A percentile compares a stretch with the other conserved stretches of the same genome.
Conservation (phyloP, 2,888 invertebrate species). For the Melanostoma scalare region DNA sequence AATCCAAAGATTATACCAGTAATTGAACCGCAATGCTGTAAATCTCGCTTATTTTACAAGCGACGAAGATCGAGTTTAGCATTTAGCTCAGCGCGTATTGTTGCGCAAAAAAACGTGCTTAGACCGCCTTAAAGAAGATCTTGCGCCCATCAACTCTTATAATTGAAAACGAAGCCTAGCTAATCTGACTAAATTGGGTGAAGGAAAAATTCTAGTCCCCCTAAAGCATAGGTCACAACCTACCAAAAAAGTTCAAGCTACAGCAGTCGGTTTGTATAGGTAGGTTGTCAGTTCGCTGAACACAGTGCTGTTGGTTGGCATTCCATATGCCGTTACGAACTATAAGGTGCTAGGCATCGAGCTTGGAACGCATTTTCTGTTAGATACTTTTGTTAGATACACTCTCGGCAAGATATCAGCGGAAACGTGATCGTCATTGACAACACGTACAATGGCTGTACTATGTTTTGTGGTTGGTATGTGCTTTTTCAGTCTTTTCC, state of each 20-base stretch:
- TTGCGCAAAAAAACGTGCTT: slow-evolving; percentile 55
- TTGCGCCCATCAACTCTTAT: slow-evolving; percentile 7
- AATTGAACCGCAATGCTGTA: slow-evolving; percentile 52
- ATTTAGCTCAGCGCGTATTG: slow-evolving; percentile 15
- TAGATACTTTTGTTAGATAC: slow-evolving; percentile 30
- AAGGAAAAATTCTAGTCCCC: slow-evolving; percentile 50
- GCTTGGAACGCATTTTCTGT: slow-evolving; percentile 64
- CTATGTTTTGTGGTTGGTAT: slow-evolving; percentile 40
- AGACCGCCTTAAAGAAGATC: slow-evolving; percentile 45
- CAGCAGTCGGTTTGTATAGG: slow-evolving; percentile 17
- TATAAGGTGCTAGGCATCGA: slow-evolving; percentile 43
- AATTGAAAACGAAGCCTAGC: slow-evolving; percentile 57
- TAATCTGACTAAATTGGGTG: slow-evolving; percentile 47
- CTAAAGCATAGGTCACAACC: slow-evolving; percentile 48
- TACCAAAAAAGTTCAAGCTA: slow-evolving; percentile 63
- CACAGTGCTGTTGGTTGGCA: slow-evolving; percentile 35
- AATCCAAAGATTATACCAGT: slow-evolving; percentile 32
- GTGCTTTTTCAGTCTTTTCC: slow-evolving; percentile 18
- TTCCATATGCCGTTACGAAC: slow-evolving; percentile 41
- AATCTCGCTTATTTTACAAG: slow-evolving; percentile 20
- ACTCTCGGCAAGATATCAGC: slow-evolving; percentile 52
- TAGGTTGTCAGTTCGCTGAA: slow-evolving; percentile 15
- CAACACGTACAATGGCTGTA: slow-evolving; percentile 67
- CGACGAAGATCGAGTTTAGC: slow-evolving; percentile 49
- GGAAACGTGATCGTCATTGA: slow-evolving; percentile 72